Conservation (phyloP, 2,113 vertebrate species). For the Phyllostomus discolor region DNA sequence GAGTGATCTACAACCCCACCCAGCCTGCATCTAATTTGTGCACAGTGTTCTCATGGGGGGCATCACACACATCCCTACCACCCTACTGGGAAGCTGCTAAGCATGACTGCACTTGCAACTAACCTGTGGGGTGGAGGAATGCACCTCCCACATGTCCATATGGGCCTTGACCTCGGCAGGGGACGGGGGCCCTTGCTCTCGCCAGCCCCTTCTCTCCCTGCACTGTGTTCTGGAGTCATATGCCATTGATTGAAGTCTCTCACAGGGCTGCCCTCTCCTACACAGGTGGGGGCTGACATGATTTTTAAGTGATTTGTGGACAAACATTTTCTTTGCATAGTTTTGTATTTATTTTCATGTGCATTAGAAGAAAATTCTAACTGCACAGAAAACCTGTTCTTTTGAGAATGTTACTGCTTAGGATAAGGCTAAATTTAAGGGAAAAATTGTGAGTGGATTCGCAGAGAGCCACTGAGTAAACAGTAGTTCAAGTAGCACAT, state of each 20-base stretch:
- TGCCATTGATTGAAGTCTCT: neutral
- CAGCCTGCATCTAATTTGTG: rapidly evolving
- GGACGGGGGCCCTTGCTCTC: neutral
- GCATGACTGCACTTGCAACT: neutral
- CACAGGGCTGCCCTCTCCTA: neutral
- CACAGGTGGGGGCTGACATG: neutral
- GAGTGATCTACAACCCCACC: neutral
- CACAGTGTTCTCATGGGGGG: neutral
- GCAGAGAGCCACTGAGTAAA: neutral
- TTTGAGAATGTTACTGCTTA: neutral
- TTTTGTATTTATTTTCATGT: neutral
- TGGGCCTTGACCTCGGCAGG: neutral
- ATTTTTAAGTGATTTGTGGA: neutral
- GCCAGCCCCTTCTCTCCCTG: neutral
- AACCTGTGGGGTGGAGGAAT: neutral
- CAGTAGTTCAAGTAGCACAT: rapidly evolving
- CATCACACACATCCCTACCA: too few species aligned
- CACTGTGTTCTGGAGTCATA: neutral
- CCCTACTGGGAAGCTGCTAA: neutral
- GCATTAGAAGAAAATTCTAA: neutral
- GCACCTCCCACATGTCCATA: neutral
- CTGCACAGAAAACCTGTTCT: neutral
- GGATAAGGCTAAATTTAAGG: conserved; percentile 11
- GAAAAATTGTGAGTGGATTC: neutral
- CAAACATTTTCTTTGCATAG: neutral